phyloP scores from a whole-genome alignment of 2,113 vertebrate species.

The Fukomys damarensis region DNA sequence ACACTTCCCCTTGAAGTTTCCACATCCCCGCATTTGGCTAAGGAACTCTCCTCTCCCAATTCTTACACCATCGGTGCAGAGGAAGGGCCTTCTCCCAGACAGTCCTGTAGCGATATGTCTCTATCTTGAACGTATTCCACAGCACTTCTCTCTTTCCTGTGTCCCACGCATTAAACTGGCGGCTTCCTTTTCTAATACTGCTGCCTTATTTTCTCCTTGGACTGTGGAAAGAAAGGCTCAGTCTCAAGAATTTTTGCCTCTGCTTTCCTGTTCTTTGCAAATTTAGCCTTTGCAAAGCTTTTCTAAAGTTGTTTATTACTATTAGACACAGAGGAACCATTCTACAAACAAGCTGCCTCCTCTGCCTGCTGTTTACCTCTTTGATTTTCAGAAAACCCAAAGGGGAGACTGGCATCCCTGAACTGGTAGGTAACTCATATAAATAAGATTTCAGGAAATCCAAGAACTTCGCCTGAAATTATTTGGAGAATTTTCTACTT shows the following conservation, averaged over 20 bases:
- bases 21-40: background rate
- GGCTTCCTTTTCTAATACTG: background rate
- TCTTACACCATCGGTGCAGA: background rate
- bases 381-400: background rate
- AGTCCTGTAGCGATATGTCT: background rate
- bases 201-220: slow-evolving; percentile 24
- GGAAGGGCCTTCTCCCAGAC: background rate
- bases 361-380: background rate
- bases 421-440: background rate
- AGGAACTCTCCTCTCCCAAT: background rate
- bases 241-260: slow-evolving; percentile 1
- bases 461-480: background rate
- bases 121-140: background rate
- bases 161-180: slow-evolving; percentile 20
- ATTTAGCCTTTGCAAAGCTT: background rate
- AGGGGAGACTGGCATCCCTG: background rate
- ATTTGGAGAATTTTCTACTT: background rate
- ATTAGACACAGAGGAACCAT: background rate
- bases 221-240: background rate
- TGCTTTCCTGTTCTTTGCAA: slow-evolving; percentile 17
- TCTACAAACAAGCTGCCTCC: background rate
- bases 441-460: background rate
- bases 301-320: slow-evolving; percentile 1
- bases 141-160: background rate
- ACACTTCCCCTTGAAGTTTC: background rate